Base-by-base conservation (phyloP, 2,888 invertebrate species). In the Pristionchus maxplancki region DNA sequence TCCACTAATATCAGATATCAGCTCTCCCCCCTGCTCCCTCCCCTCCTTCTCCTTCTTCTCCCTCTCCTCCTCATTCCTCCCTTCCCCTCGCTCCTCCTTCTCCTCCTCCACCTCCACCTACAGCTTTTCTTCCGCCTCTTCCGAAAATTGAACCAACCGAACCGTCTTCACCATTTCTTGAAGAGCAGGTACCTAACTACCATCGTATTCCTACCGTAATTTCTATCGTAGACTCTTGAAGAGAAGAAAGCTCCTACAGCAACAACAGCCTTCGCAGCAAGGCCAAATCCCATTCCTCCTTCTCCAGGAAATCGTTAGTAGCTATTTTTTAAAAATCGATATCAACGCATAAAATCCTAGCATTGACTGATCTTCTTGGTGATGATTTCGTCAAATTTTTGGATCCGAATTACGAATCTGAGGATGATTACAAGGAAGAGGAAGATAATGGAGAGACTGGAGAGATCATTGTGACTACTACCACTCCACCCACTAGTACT, bases 371-470 rank as follows among this genome's bases (percentile, higher is more conserved):
- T 71, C 90, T 93, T 82, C 89, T 93, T 13, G 93, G 93, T 20
- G 91, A 90, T 31, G 91, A 91, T 53, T 90, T 93, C 40, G 93
- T 91, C 50, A 91, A 92, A 37, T 93, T 93, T 62, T 87, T 93
- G 85, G 92, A 93, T 87, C 93, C 93, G 0, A 90, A 90, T 64
- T 93, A 92, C 58, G 91, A 91, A 62, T 90, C 92, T 15, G 87
- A 90, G 9, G 90, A n/a, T n/a, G n/a, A 90, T 28, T 91, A 91
- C 62, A 90, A 90, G n/a, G 89, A 90, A 37, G 89, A 89, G 9
- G 88, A 87, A 67, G 90, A 89, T 31, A 62, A 83, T 31, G 58
- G 53, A 50, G 86, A 50, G 8, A 34, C 20, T 0, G 86, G 71
- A 50, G 86, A 71, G 67, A 71, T 87, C 34, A 50, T 87, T 50